phyloP scores from a whole-genome alignment of 2,113 vertebrate genomes.

The Dromas ardeola region DNA sequence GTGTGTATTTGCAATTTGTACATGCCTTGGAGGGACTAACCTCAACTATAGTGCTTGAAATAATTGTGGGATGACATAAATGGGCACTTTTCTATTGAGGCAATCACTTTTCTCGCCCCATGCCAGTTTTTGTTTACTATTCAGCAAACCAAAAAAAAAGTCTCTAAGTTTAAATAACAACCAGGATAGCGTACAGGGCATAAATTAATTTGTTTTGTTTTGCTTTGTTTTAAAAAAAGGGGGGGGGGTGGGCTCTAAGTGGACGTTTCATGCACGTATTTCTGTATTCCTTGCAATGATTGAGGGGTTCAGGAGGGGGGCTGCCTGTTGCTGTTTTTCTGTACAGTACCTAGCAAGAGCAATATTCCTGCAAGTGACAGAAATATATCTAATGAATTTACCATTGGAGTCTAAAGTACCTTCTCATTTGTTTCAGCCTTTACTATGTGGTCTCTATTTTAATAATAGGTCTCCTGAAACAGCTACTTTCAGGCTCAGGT shows the following conservation, averaged over 20 bases:
- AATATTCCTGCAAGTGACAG: not conserved
- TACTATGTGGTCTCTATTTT: not conserved
- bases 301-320: not conserved
- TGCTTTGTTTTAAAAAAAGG: not conserved
- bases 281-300: not conserved
- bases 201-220: not conserved
- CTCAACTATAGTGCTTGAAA: slow-evolving; percentile 32
- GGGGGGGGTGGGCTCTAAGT: not conserved
- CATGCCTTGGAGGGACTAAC: slow-evolving; percentile 51
- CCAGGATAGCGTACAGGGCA: not conserved
- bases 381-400: not conserved
- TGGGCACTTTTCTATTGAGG: slow-evolving; percentile 51
- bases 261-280: fast-evolving
- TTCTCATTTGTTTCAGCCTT: not conserved
- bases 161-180: not conserved
- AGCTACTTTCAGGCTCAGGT: not conserved
- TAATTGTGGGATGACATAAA: slow-evolving; percentile 64
- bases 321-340: not conserved
- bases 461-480: not conserved
- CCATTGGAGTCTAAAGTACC: not conserved
- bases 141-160: not conserved
- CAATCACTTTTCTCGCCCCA: slow-evolving; percentile 9
- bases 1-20: slow-evolving; percentile 66
- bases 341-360: not conserved
- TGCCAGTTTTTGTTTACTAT: slow-evolving; percentile 47